phyloP scores from a whole-genome alignment of 2,888 invertebrate genomes.

The Drosophila macrospina region DNA sequence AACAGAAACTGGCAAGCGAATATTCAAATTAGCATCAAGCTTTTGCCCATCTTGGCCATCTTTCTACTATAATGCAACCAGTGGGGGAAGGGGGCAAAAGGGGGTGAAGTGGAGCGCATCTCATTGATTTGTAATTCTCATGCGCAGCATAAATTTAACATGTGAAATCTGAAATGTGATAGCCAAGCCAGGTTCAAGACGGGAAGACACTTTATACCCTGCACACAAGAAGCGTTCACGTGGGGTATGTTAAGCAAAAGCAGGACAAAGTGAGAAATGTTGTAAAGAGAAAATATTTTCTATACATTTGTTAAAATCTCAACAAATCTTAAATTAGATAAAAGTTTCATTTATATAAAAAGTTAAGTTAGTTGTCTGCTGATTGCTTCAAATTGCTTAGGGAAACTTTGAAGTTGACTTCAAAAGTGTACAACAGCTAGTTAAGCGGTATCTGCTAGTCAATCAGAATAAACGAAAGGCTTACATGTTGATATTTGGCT shows the following conservation, averaged over 20 bases:
- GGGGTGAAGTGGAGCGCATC: constrained; percentile 52
- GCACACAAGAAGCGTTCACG: neutral
- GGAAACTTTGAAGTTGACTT: too few species aligned
- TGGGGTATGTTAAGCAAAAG: neutral
- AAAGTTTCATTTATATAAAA: too few species aligned
- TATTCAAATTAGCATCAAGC: constrained; percentile 64
- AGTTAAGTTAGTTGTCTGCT: too few species aligned
- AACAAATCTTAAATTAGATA: neutral
- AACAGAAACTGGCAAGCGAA: constrained; percentile 15
- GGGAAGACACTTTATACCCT: constrained; percentile 11
- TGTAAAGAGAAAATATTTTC: too few species aligned
- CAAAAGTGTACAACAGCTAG: too few species aligned
- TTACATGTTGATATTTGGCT: constrained; percentile 7
- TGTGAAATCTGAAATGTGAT: constrained; percentile 82
- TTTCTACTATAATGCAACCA: constrained; percentile 60
- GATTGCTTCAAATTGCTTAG: too few species aligned
- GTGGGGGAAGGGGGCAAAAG: neutral
- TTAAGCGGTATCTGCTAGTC: constrained; percentile 1
- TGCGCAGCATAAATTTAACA: constrained; percentile 77
- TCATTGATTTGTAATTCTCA: constrained; percentile 82
- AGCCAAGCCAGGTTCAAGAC: constrained; percentile 37
- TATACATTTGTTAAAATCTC: too few species aligned
- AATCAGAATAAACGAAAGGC: neutral
- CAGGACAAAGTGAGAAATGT: too few species aligned
- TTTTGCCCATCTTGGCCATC: constrained; percentile 52